Conservation (phyloP, 2,113 vertebrate species). For the Ceyx melanurus region DNA sequence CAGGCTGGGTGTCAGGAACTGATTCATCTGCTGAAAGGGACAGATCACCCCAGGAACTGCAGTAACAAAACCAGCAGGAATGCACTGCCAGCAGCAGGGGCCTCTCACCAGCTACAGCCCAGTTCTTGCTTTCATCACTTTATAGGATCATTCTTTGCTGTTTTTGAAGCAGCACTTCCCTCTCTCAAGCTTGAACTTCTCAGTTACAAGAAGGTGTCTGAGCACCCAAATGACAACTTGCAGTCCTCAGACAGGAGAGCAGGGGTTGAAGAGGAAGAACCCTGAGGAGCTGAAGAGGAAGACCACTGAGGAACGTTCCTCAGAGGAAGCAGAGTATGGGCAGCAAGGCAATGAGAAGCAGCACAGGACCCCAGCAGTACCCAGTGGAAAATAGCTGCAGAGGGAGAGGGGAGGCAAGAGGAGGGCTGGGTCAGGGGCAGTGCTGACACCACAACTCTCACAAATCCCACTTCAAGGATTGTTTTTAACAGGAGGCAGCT, state of each 20-base stretch:
- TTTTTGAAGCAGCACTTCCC: background rate
- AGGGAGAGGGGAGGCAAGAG: background rate
- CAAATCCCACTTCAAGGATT: background rate
- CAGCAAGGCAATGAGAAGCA: background rate
- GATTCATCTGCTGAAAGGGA: background rate
- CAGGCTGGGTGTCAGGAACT: background rate
- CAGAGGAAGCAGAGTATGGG: background rate
- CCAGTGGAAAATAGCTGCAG: background rate
- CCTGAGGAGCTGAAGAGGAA: background rate
- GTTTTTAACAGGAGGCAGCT: conserved; percentile 16
- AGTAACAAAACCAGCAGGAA: background rate
- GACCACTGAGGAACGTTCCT: background rate
- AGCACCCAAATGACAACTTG: background rate
- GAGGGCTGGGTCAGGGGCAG: background rate
- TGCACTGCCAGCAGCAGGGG: background rate
- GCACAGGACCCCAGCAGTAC: background rate
- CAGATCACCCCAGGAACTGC: background rate
- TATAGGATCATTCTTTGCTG: background rate
- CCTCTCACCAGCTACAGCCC: background rate
- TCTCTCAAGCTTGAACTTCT: background rate
- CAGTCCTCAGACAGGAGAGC: background rate
- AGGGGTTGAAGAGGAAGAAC: background rate
- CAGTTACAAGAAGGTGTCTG: background rate
- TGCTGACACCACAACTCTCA: background rate
- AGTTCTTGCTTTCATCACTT: background rate